Percentiles rank a stretch among this genome's conserved stretches.
phyloP scores from a whole-genome alignment of 2,888 invertebrate species.

The Cheilosia grossa region DNA sequence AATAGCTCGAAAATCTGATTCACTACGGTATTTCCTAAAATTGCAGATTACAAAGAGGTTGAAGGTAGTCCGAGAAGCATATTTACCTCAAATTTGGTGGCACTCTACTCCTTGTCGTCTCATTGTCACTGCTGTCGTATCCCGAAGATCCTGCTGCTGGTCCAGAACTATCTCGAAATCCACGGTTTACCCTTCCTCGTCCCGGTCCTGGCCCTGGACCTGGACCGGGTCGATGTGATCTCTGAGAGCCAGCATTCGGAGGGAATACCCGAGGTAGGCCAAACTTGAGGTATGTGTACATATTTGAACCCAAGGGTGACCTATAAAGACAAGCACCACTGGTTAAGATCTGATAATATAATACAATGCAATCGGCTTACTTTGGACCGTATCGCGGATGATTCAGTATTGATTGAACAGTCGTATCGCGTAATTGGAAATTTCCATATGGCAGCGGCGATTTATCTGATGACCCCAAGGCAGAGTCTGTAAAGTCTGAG shows the following conservation, averaged over 20 bases:
- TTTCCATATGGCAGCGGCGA: constrained; percentile 97
- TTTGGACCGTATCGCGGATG: constrained; percentile 96
- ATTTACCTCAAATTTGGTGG: constrained; percentile 83
- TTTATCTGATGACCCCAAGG: constrained; percentile 95
- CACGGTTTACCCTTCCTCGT: constrained; percentile 85
- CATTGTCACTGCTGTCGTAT: constrained; percentile 95
- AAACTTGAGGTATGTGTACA: constrained; percentile 97
- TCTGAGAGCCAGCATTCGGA: constrained; percentile 90
- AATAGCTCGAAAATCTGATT: constrained; percentile 90
- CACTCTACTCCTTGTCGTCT: constrained; percentile 85
- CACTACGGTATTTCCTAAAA: constrained; percentile 90
- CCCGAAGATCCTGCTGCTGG: constrained; percentile 90
- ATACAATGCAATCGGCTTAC: constrained; percentile 84
- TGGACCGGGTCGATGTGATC: constrained; percentile 85
- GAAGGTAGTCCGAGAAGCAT: background rate
- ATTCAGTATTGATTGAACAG: constrained; percentile 92
- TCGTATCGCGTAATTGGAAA: constrained; percentile 95
- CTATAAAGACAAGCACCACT: constrained; percentile 82
- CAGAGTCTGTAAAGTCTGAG: constrained; percentile 97
- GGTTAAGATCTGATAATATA: constrained; percentile 16
- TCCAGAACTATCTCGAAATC: constrained; percentile 86
- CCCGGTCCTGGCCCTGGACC: constrained; percentile 76
- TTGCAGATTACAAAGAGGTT: constrained; percentile 9
- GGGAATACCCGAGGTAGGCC: constrained; percentile 96
- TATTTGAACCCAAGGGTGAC: constrained; percentile 94